A percentile compares a stretch with the other conserved stretches of the same genome.
These are phyloP conservation scores for Agrotis clavis DNA, from an alignment of 2,888 invertebrate genomes.

Conservation along the genomic window DNA sequence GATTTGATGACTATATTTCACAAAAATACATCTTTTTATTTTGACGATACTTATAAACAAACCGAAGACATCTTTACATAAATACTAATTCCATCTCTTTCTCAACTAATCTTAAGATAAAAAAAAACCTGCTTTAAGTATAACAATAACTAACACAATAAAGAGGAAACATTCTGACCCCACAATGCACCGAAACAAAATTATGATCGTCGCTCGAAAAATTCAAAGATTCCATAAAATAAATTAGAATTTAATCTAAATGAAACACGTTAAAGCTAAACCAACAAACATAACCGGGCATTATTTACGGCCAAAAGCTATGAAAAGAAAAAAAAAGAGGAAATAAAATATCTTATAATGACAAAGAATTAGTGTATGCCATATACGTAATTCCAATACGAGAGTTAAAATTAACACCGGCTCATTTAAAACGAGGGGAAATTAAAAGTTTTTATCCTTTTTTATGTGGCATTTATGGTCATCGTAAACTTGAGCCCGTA, in stretches of 20 bases:
- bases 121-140: not conserved
- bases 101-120: conserved; percentile 8
- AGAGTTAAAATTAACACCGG: conserved; percentile 89
- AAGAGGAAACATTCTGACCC: conserved; percentile 61
- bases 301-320: conserved; percentile 85
- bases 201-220: conserved; percentile 66
- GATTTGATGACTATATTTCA: conserved; percentile 36
- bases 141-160: conserved; percentile 55
- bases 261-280: conserved; percentile 84
- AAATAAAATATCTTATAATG: conserved; percentile 84
- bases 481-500: conserved; percentile 83
- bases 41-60: not conserved
- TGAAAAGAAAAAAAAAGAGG: conserved; percentile 73
- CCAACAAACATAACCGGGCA: conserved; percentile 86
- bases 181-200: conserved; percentile 66
- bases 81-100: conserved; percentile 4
- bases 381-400: conserved; percentile 73
- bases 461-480: conserved; percentile 90
- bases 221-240: conserved; percentile 77
- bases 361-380: conserved; percentile 85
- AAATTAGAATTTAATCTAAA: conserved; percentile 86
- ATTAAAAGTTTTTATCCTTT: conserved; percentile 89
- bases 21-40: not conserved
- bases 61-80: not conserved
- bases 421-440: conserved; percentile 87